Evolutionary conservation across 2,888 invertebrate species (phyloP), one percentile per base, ranked within the genome.

Genomic region (Cancer borealis): DNA sequence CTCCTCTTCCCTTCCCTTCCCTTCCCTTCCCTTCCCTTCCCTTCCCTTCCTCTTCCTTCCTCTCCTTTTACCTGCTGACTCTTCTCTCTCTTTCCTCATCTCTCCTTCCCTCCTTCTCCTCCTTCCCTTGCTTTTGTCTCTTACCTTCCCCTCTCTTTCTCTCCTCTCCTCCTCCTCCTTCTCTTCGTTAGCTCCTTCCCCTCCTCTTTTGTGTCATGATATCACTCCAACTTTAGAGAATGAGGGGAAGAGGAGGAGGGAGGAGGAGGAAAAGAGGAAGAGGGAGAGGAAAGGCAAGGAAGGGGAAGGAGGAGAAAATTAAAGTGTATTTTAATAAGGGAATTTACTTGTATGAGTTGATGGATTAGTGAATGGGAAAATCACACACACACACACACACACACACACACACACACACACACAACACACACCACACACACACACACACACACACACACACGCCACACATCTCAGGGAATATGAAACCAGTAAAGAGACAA

Each of bases 381-480:
- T 45, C 45, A 26, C 45, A 88, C 45, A 47, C 21, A 46, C 10
- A 30, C 26, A 60, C 26, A 30, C 30, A 30, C 17, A 60, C 30
- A 49, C 54, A 26, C 30, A 26, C 54, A 49, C 54, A 49, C 39
- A 39, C 39, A 39, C 54, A 91, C 91, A 91, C 66, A 91, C 66
- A 91, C 91, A 66, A n/a, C n/a, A n/a, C n/a, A n/a, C n/a, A n/a
- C n/a, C 91, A 39, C 30, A 91, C 91, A 66, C 91, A 66, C 66
- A 91, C 91, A 91, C 66, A 91, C 91, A 66, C 66, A 66, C 66
- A 66, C 66, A 91, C 91, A 91, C 66, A 91, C 91, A 66, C 66
- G n/a, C n/a, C n/a, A 66, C 66, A 66, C 10, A 21, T 26, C 17
- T 17, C 46, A 88, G 39, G 39, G 39, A 26, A 90, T 54, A 90